These are phyloP conservation scores for Ctenodactylus gundi DNA, from an alignment of 2,113 vertebrate species.

Conservation along the genomic window DNA sequence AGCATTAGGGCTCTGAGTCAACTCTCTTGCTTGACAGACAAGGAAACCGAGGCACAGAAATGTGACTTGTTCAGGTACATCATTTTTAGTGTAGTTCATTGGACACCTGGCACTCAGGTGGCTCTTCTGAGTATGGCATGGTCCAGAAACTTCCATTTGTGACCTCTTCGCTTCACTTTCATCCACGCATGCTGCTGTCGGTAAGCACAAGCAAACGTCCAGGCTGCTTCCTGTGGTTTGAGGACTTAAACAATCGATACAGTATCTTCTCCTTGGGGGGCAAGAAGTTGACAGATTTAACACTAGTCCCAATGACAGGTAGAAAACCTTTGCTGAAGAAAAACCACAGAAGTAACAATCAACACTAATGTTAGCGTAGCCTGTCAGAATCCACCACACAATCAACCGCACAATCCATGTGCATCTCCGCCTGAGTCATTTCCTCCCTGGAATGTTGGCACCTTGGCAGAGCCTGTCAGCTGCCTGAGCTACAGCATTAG, in stretches of 20 bases:
- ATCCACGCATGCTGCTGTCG: fast-evolving
- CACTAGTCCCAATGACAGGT: fast-evolving
- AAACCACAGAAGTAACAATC: background rate
- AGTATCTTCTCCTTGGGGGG: fast-evolving
- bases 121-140: too few species aligned
- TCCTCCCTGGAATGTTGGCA: background rate
- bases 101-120: too few species aligned
- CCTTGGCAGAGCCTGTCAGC: fast-evolving
- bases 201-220: fast-evolving
- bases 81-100: fast-evolving
- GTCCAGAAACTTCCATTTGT: fast-evolving
- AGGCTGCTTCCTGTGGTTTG: background rate
- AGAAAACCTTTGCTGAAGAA: too few species aligned
- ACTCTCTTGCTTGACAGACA: background rate
- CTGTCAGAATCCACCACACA: fast-evolving
- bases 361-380: fast-evolving
- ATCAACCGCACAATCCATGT: fast-evolving
- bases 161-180: background rate
- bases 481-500: fast-evolving
- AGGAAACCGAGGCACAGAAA: background rate
- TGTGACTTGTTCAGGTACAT: fast-evolving
- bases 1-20: too few species aligned
- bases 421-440: fast-evolving
- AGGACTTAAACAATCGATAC: too few species aligned
- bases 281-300: fast-evolving